A percentile compares a stretch with the other conserved stretches of the same genome.
These are phyloP conservation scores for Acyrthosiphon pisum DNA, from an alignment of 1,140 invertebrate species.

Conservation along the genomic window DNA sequence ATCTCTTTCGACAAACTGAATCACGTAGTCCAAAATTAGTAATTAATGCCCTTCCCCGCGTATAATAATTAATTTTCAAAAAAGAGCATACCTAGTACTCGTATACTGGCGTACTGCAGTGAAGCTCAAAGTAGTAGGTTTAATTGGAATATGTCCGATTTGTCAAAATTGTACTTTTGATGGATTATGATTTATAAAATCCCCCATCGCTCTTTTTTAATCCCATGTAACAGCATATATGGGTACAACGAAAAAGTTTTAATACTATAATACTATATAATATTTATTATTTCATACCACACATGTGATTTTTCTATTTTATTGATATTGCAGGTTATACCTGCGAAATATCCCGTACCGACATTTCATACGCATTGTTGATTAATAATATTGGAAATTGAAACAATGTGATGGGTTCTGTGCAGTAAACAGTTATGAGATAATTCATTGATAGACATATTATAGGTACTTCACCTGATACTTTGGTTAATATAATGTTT, in stretches of 20 bases:
- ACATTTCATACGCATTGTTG: neutral
- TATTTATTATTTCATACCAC: neutral
- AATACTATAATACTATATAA: neutral
- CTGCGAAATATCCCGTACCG: neutral
- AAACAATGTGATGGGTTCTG: neutral
- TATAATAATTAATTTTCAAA: neutral
- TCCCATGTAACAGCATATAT: neutral
- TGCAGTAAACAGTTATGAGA: neutral
- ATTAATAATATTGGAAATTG: neutral
- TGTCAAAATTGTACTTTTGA: conserved; percentile 32
- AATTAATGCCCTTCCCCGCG: neutral
- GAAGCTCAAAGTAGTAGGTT: neutral
- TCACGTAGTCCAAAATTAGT: neutral
- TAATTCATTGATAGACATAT: neutral
- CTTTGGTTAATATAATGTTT: neutral
- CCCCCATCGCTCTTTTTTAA: conserved; percentile 23
- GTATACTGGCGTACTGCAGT: neutral
- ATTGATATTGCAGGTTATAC: neutral
- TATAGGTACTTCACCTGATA: neutral
- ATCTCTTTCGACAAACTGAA: neutral
- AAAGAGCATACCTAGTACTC: too few relatives aligned
- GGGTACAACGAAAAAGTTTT: neutral
- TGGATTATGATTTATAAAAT: conserved; percentile 34
- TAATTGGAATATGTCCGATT: neutral
- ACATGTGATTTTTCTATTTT: neutral